Base-by-base conservation (phyloP, 2,888 invertebrate species). In the Aproaerema taeniolella region DNA sequence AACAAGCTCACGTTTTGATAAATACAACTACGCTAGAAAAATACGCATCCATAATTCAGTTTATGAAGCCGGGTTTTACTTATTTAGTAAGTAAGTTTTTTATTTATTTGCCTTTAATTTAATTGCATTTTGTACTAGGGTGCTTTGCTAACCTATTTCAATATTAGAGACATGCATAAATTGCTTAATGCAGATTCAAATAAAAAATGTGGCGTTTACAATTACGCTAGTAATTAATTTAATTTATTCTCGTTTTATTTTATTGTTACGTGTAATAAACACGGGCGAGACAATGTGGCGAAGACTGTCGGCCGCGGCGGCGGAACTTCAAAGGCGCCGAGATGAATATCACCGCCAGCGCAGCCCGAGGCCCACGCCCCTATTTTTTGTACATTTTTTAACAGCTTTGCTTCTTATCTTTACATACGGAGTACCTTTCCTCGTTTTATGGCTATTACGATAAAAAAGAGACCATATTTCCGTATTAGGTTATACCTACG, bases 381-480 rank as follows among this genome's bases (percentile, higher is more conserved):
- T 64, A 61, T 67, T 72, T 77, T 75, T 78, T 74, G 65, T 77
- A 60, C 66, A 60, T 64, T 70, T 71, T 73, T 73, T 72, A 74
- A 74, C 72, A 71, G 63, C 69, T 74, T 63, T 56, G 59, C 56
- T 52, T 58, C 60, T 66, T 67, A 65, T 34, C 64, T 62, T 53
- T 49, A 50, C 50, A 50, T 49, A 47, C 49, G 39, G 42, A 55
- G 49, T 55, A 56, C 57, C 52, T 64, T 64, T 63, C 58, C 62
- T 55, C 58, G 48, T 66, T 66, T 58, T 58, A 61, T 58, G 53
- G 53, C 50, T 54, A 52, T 58, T 46, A 35, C 34, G 38, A 42
- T 38, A 42, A 38, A 42, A 34, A 36, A 31, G 7, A 35, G 29
- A 38, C 41, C 38, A 36, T 12, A 24, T 41, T 31, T 24, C 20